A percentile compares a stretch with the other conserved stretches of the same genome.
phyloP scores from a whole-genome alignment of 2,888 invertebrate genomes.

The Stenotaenia linearis region DNA sequence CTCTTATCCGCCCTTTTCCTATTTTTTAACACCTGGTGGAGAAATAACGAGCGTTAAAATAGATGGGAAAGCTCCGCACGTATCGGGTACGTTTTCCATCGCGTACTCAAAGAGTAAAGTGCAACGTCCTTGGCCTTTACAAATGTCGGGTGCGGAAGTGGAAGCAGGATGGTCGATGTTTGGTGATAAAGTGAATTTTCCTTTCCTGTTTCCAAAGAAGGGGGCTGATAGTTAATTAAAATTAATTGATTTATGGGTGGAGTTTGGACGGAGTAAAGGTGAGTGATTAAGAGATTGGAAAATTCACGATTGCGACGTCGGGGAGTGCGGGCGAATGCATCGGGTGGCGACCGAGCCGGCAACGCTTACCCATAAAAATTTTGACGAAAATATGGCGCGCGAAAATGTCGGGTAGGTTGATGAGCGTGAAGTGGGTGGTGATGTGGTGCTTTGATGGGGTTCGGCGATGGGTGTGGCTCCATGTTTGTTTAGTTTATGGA shows the following conservation, averaged over 20 bases:
- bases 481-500: slow-evolving; percentile 21
- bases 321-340: background rate
- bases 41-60: background rate
- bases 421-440: background rate
- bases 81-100: background rate
- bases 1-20: background rate
- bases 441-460: background rate
- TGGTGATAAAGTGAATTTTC: background rate
- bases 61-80: background rate
- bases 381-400: background rate
- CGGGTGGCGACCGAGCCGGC: background rate
- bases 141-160: slow-evolving; percentile 11
- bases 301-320: background rate
- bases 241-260: slow-evolving; percentile 22
- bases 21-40: background rate
- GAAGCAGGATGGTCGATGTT: background rate
- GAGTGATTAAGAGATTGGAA: background rate
- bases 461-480: background rate
- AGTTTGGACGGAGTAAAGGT: background rate
- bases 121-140: slow-evolving; percentile 12
- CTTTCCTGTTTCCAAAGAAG: slow-evolving; percentile 10
- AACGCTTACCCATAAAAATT: background rate
- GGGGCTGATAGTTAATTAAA: background rate
- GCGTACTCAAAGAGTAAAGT: background rate
- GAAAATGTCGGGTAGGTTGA: slow-evolving; percentile 1